phyloP scores from a whole-genome alignment of 1,140 invertebrate species.

The Bilobella aurantiaca region DNA sequence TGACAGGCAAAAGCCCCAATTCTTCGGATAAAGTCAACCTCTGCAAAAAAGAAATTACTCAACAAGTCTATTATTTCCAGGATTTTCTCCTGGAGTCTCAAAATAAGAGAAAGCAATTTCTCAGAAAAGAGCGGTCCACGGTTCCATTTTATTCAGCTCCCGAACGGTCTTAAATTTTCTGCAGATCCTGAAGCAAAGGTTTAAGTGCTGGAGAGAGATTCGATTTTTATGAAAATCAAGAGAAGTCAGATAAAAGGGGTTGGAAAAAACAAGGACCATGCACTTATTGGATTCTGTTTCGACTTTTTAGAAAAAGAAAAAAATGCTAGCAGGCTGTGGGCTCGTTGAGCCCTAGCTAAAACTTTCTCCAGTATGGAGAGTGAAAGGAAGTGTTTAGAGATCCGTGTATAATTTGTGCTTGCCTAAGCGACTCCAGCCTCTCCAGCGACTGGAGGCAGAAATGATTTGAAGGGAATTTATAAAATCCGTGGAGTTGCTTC shows the following conservation, averaged over 20 bases:
- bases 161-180: no score
- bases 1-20: no score
- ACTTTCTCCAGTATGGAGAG: background rate
- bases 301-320: no score
- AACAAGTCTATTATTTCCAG: background rate
- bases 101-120: background rate
- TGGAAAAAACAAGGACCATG: no score
- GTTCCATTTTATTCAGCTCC: no score
- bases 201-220: background rate
- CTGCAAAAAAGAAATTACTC: background rate
- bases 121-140: no score
- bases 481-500: background rate
- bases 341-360: no score
- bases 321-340: no score
- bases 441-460: background rate
- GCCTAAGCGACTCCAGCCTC: background rate
- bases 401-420: slow-evolving; percentile 1
- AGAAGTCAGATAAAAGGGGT: no score
- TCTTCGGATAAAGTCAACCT: no score
- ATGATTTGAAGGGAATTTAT: background rate
- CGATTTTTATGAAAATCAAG: background rate
- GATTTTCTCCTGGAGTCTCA: no score
- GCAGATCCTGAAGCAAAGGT: no score
- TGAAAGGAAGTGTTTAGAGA: background rate
- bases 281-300: background rate